These are phyloP conservation scores for Perdita meconis DNA, from an alignment of 2,888 invertebrate species.

Conservation along the genomic window DNA sequence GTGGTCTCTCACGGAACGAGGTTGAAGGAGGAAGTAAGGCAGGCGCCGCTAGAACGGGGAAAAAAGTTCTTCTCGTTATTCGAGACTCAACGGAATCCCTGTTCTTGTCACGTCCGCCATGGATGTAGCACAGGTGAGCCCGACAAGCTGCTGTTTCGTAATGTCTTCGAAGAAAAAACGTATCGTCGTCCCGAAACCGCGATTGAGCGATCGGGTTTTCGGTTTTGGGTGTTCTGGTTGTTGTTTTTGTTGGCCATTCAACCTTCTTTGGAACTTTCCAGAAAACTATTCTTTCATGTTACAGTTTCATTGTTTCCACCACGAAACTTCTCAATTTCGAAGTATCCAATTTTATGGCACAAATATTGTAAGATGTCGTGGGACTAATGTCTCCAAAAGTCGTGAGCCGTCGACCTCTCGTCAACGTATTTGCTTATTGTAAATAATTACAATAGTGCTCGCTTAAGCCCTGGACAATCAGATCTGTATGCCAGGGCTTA, in stretches of 20 bases:
- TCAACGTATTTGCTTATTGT: too few relatives aligned
- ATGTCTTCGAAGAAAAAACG: conserved; percentile 39
- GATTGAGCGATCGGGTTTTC: conserved; percentile 22
- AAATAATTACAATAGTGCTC: too few relatives aligned
- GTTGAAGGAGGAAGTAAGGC: conserved; percentile 35
- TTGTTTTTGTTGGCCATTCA: not conserved
- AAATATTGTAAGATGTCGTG: too few relatives aligned
- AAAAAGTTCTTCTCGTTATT: conserved; percentile 73
- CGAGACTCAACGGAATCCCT: conserved; percentile 71
- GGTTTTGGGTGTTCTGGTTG: not conserved
- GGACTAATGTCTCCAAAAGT: too few relatives aligned
- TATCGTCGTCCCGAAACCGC: not conserved
- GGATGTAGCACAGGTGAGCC: conserved; percentile 52
- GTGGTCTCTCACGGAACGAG: conserved; percentile 29
- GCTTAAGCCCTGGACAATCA: too few relatives aligned
- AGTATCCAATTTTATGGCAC: too few relatives aligned
- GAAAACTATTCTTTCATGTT: too few relatives aligned
- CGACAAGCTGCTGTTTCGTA: conserved; percentile 60
- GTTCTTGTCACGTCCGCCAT: conserved; percentile 54
- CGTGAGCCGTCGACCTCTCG: too few relatives aligned
- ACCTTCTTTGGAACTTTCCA: too few relatives aligned
- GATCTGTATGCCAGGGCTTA: too few relatives aligned
- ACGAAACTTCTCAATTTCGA: too few relatives aligned
- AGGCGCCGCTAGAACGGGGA: conserved; percentile 22
- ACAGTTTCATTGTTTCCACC: not conserved